Percentiles rank a stretch among this genome's conserved stretches.
Conservation (phyloP, 2,113 vertebrate genomes). For the Solea solea region DNA sequence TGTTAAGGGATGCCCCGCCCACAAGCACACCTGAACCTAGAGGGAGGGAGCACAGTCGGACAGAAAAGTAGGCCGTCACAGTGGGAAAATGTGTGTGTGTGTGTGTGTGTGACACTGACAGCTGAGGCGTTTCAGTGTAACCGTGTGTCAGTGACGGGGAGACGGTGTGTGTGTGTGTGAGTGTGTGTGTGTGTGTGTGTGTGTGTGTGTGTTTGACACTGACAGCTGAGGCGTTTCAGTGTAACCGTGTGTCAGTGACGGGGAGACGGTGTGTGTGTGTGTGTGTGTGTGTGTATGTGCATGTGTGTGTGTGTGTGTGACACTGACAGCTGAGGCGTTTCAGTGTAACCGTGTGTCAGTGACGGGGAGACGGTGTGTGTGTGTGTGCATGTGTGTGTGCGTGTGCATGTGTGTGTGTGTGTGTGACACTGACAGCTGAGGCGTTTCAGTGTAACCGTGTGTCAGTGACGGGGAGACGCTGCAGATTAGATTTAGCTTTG, state of each 20-base stretch:
- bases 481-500: constrained; percentile 78
- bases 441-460: constrained; percentile 63
- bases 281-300: too few relatives aligned
- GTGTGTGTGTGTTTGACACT: constrained; percentile 27
- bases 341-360: constrained; percentile 64
- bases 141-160: constrained; percentile 62
- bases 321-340: constrained; percentile 61
- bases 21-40: too few relatives aligned
- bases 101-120: constrained; percentile 27
- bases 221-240: constrained; percentile 63
- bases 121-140: constrained; percentile 64
- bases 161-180: too few relatives aligned
- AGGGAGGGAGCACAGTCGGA: too few relatives aligned
- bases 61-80: too few relatives aligned
- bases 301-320: constrained; percentile 18
- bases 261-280: constrained; percentile 40
- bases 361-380: constrained; percentile 53
- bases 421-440: constrained; percentile 54
- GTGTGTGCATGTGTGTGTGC: too few relatives aligned
- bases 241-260: constrained; percentile 64
- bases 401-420: not conserved
- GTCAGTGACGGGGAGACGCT: constrained; percentile 64
- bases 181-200: constrained; percentile 18
- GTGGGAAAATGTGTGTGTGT: too few relatives aligned
- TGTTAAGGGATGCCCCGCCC: too few relatives aligned